phyloP scores from a whole-genome alignment of 2,888 invertebrate species.

The Periphyllus acericola region DNA sequence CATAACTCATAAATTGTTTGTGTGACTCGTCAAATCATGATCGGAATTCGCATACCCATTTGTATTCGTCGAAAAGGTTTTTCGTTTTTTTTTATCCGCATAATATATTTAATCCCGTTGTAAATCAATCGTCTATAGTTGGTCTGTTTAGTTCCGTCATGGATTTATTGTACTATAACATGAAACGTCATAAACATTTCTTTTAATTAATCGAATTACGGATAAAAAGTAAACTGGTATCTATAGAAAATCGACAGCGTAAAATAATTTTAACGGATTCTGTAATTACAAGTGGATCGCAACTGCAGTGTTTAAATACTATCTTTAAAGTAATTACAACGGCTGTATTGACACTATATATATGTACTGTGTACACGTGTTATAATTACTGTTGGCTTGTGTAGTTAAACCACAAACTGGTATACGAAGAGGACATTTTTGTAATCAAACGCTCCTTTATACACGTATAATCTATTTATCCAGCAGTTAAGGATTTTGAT shows the following conservation, averaged over 20 bases:
- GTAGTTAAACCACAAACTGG: neutral
- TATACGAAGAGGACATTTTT: too few relatives aligned
- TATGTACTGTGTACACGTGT: neutral
- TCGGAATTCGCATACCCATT: neutral
- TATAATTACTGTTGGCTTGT: neutral
- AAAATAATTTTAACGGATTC: conserved; percentile 37
- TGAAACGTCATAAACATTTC: neutral
- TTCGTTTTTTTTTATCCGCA: neutral
- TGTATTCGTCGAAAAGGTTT: neutral
- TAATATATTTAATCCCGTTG: neutral
- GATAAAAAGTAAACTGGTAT: conserved; percentile 7
- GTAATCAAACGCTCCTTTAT: too few relatives aligned
- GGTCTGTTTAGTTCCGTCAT: neutral
- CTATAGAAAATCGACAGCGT: neutral
- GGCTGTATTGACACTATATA: neutral
- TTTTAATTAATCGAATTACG: conserved; percentile 12
- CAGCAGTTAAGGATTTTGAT: too few relatives aligned
- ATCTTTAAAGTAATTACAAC: too few relatives aligned
- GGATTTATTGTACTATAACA: neutral
- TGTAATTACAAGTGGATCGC: conserved; percentile 3
- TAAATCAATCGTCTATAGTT: neutral
- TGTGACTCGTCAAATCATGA: neutral
- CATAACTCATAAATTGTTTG: neutral
- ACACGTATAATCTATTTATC: too few relatives aligned
- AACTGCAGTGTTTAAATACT: neutral